Evolutionary conservation across 2,888 invertebrate genomes (phyloP), one percentile per base, ranked within the genome.

Genomic region (Tetragonula carbonaria): DNA sequence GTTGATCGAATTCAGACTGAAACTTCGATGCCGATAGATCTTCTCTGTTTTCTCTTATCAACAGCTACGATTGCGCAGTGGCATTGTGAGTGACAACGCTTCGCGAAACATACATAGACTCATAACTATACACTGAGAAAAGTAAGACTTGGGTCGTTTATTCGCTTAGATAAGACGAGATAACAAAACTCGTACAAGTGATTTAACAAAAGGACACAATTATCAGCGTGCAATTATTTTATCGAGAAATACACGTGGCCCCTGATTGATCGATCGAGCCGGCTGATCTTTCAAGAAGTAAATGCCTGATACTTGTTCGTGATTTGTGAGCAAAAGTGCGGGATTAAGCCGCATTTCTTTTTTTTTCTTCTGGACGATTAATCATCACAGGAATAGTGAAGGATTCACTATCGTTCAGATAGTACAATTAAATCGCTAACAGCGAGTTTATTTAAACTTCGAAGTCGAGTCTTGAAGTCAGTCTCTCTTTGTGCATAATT

Each of bases 1-100:
- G 87, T 87, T 78, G 82, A 89, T 88, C 80, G 33, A 55, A 16
- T 38, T 66, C n/a, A 45, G 28, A 85, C 87, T 85, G 78, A 87
- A 80, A 51, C 23, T 51, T 65, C 51, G 16, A 45, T 65, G 21
- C 75, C 38, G 21, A 63, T 59, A 80, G 84, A 78, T 90, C 84
- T 88, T 28, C 28, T 28, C 28, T 57, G 18, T 57, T 74, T 55
- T 23, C 18, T 23, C 70, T 88, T 89, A 90, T 90, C 90, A 85
- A 50, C n/a, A 21, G 50, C 50, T 23, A 80, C 80, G 88, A 84
- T 89, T 89, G 85, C 89, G 89, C 78, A 88, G 84, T 78, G 59
- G 74, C 72, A 72, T 72, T 62, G 55, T 67, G 66, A 70, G 73
- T 73, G 82, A 76, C 77, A 81, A 70, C 79, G 68, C 71, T 78